Percentiles rank a stretch among this genome's conserved stretches.
These are phyloP conservation scores for Motacilla tschutschensis DNA, from an alignment of 2,113 vertebrate species.

Conservation along the genomic window DNA sequence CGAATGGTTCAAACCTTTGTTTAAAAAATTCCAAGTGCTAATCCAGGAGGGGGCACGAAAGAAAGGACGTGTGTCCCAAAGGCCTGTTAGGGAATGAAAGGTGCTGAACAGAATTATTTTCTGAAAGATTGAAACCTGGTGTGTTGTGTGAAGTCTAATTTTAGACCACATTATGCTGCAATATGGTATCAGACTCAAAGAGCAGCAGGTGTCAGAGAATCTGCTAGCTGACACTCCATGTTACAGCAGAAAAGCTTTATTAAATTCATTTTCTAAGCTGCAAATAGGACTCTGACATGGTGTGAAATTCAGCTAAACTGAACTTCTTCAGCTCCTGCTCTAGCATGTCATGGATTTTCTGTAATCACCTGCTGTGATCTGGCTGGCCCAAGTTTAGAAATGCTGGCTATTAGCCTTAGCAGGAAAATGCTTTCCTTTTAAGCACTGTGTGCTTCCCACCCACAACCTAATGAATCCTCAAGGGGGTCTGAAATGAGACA, in stretches of 20 bases:
- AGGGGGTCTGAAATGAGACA: slow-evolving; percentile 26
- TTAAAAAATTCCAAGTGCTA: background rate
- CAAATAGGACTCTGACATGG: slow-evolving; percentile 51
- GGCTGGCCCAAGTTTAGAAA: slow-evolving; percentile 29
- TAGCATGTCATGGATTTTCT: slow-evolving; percentile 42
- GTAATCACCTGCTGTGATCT: slow-evolving; percentile 44
- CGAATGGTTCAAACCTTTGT: background rate
- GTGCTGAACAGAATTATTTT: slow-evolving; percentile 50
- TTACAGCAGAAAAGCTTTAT: slow-evolving; percentile 40
- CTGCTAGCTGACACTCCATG: slow-evolving; percentile 33
- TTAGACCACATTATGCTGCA: slow-evolving; percentile 62
- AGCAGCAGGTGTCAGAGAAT: slow-evolving; percentile 69
- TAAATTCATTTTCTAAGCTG: slow-evolving; percentile 43
- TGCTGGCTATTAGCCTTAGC: slow-evolving; percentile 16
- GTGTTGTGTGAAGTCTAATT: slow-evolving; percentile 60
- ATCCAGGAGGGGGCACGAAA: slow-evolving; percentile 15
- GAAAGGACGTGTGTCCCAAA: slow-evolving; percentile 20
- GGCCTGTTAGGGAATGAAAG: background rate
- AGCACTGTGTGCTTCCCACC: background rate
- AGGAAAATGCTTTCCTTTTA: slow-evolving; percentile 24
- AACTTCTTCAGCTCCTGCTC: slow-evolving; percentile 50
- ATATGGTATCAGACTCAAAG: slow-evolving; percentile 55
- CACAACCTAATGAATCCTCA: slow-evolving; percentile 5
- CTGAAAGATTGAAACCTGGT: slow-evolving; percentile 56
- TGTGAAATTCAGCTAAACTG: slow-evolving; percentile 57